A percentile compares a stretch with the other conserved stretches of the same genome.
phyloP scores from a whole-genome alignment of 2,797 vertebrate genomes.

The Trichosurus vulpecula region DNA sequence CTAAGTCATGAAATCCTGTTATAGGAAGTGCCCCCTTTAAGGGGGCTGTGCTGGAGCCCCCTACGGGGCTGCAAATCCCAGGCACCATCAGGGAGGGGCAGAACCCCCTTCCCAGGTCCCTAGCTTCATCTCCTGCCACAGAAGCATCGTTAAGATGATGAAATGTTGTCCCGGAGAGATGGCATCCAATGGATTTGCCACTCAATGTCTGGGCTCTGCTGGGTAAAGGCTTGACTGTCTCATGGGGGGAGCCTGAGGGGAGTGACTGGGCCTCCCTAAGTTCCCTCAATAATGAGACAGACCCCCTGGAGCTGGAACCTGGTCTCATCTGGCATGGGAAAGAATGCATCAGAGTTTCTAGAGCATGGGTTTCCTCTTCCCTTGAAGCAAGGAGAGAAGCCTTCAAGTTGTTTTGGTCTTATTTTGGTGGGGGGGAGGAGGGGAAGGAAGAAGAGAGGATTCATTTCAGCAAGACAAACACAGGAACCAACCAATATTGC shows the following conservation, averaged over 20 bases:
- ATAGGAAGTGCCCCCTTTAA: background rate
- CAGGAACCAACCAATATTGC: constrained; percentile 3
- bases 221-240: background rate
- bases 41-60: background rate
- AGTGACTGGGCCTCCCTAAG: background rate
- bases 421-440: background rate
- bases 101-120: background rate
- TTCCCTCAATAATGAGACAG: background rate
- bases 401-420: background rate
- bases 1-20: background rate
- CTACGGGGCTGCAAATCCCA: background rate
- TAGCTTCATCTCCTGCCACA: background rate
- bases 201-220: background rate
- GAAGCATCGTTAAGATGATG: background rate
- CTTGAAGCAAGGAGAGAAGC: background rate
- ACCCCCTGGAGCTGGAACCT: background rate
- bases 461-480: background rate
- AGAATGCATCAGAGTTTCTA: background rate
- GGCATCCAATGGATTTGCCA: background rate
- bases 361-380: background rate
- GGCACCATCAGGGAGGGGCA: background rate
- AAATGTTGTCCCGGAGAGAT: background rate
- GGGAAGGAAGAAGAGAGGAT: background rate
- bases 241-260: background rate
- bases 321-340: background rate